phyloP scores from a whole-genome alignment of 2,888 invertebrate genomes.

The Melanophora roralis region DNA sequence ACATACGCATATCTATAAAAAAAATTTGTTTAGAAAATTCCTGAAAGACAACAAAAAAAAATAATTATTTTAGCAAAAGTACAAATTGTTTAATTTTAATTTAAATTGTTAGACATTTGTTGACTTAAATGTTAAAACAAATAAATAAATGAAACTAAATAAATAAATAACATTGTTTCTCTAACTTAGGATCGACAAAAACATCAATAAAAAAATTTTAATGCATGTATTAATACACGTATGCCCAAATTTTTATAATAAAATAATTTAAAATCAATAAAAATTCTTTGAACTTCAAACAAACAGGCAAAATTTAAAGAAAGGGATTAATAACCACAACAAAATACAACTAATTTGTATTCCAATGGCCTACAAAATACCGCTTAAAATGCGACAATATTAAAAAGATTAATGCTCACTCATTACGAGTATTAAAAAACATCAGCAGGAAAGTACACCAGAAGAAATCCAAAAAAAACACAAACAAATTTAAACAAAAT shows the following conservation, averaged over 20 bases:
- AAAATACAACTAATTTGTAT: constrained; percentile 57
- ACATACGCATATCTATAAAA: constrained; percentile 18
- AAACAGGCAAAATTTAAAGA: constrained; percentile 6
- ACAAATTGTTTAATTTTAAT: constrained; percentile 23
- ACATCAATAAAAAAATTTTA: too few species aligned
- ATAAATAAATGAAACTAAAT: constrained; percentile 14
- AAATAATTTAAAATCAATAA: constrained; percentile 38
- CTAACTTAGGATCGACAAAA: too few species aligned
- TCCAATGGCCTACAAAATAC: constrained; percentile 52
- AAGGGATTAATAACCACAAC: not conserved
- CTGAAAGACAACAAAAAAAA: not conserved
- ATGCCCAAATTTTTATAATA: not conserved
- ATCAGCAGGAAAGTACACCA: not conserved
- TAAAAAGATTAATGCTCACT: constrained; percentile 58
- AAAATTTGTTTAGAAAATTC: not conserved
- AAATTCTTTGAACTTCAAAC: constrained; percentile 45
- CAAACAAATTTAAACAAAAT: constrained; percentile 14
- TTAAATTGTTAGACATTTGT: constrained; percentile 29
- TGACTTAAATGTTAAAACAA: not conserved
- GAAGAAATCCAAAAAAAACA: not conserved
- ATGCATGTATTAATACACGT: too few species aligned
- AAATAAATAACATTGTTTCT: too few species aligned
- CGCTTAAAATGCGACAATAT: constrained; percentile 58
- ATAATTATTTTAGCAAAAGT: not conserved
- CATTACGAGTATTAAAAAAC: not conserved